Base-by-base conservation (phyloP, 2,888 invertebrate species). In the Hydropsyche betteni region DNA sequence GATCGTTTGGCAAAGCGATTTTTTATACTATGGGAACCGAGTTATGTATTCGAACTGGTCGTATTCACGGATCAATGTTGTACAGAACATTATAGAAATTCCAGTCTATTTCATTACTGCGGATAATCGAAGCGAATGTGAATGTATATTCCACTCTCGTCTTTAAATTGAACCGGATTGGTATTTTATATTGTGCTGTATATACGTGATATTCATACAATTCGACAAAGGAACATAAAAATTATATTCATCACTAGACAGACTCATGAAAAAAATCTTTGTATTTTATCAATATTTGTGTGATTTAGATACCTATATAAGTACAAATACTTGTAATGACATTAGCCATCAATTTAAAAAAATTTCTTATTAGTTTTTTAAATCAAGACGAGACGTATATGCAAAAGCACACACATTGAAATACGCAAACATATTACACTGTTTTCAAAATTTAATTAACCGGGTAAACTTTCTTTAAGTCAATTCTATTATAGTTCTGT, bases 241-340 rank as follows among this genome's bases (percentile, higher is more conserved):
- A 16, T 58, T 58, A 58, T 64, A 34, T 64, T 64, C 64, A 36
- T 64, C 64, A 36, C 34, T 34, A 34, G 64, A 33, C 36, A 34
- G 64, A 33, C 36, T 64, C 64, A 64, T 64, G 14, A 55, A 64
- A 51, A 51, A 64, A 64, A 58, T 58, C 24, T 53, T 64, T 64
- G 64, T 64, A 64, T 64, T 64, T 64, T 64, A 64, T 64, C 34
- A 64, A 64, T 64, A 64, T 64, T 64, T 36, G 64, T 64, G 64
- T 64, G 64, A 64, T 64, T 61, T 64, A 64, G 64, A 64, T 64
- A 64, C 64, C 64, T 64, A 64, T 36, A 64, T 64, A 64, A 64
- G 64, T 64, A 64, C 64, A 64, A 64, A 64, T 64, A 64, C 34
- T 64, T 34, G 64, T 64, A 64, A 64, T 64, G 64, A 64, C 64